Evolutionary conservation across 2,113 vertebrate species (phyloP).

Genomic region (Typhlomys cinereus): DNA sequence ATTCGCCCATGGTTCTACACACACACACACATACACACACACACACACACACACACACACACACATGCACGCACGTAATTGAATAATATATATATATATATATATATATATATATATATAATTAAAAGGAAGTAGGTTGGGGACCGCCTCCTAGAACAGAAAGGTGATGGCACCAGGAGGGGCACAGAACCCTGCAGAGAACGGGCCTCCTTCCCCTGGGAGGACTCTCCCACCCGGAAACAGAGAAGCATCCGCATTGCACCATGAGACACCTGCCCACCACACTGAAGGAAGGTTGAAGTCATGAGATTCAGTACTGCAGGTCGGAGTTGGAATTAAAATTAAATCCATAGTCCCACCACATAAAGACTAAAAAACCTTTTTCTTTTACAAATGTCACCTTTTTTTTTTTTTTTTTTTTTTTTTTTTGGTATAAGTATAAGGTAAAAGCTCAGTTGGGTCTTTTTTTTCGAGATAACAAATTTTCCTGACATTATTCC

Average conservation of each 20-base stretch:
- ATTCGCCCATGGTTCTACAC: no score
- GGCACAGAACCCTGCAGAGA: not conserved
- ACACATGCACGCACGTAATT: no score
- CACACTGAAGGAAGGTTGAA: not conserved
- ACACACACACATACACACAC: no score
- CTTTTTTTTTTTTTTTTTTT: not conserved
- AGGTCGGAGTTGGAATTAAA: not conserved
- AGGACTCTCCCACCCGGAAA: not conserved
- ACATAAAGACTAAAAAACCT: not conserved
- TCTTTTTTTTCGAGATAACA: not conserved
- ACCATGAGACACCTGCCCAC: not conserved
- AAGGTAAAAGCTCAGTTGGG: not conserved
- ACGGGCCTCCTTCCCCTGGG: not conserved
- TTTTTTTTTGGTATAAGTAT: not conserved
- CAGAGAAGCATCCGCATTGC: not conserved
- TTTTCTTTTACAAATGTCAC: conserved; percentile 26
- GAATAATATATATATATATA: no score
- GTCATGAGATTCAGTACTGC: not conserved
- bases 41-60: no score
- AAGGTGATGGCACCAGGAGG: not conserved
- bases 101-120: no score
- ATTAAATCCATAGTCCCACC: not conserved
- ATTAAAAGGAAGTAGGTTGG: not conserved
- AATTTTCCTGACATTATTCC: not conserved
- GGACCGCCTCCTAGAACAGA: not conserved